Base-by-base conservation (phyloP, 2,113 vertebrate genomes). In the Eclectus roratus region DNA sequence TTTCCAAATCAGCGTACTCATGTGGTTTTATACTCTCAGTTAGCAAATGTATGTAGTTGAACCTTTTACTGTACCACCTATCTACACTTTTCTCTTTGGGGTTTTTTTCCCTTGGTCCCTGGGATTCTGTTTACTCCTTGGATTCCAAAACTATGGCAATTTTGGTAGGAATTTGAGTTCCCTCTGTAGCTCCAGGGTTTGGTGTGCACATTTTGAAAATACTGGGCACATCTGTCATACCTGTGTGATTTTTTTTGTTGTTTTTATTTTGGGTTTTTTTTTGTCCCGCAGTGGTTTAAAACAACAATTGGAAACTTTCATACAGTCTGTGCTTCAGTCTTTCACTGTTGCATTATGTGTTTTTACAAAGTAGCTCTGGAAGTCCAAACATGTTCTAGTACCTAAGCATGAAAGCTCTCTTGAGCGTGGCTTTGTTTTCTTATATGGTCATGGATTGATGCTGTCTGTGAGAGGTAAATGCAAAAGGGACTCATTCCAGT, bases 211-310 rank as follows among this genome's bases (percentile, higher is more conserved):
- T 69, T 52, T 76, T 87, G 43, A 63, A 88, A 89, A 49, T 35
- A 29, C 4, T 53, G 29, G 13, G 8, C 13, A 11, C 47, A 28
- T 65, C 50, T 65, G 1, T 82, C 18, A 29, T 49, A n/a, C 44
- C 35, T 65, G 1, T 72, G 47, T 66, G 44, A 12, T 69, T 94
- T 86, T 69, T 64, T 65, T 73, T n/a, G 4, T 65, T 76, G 5
- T 24, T 44, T 60, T 6, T 28, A 5, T 31, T 80, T 58, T 58
- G 27, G 11, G 17, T 20, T 1, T 0, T 1, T 0, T 33, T 74
- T 80, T 73, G 41, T 73, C n/a, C 29, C 88, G n/a, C 10, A 4
- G 1, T 66, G 24, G 15, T 27, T 93, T n/a, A 44, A 90, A 73
- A 73, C 71, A 61, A 8, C 21, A 43, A 10, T 24, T 24, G 4